Evolutionary conservation across 2,797 vertebrate genomes (phyloP).

Genomic region (Scarus forsteni): DNA sequence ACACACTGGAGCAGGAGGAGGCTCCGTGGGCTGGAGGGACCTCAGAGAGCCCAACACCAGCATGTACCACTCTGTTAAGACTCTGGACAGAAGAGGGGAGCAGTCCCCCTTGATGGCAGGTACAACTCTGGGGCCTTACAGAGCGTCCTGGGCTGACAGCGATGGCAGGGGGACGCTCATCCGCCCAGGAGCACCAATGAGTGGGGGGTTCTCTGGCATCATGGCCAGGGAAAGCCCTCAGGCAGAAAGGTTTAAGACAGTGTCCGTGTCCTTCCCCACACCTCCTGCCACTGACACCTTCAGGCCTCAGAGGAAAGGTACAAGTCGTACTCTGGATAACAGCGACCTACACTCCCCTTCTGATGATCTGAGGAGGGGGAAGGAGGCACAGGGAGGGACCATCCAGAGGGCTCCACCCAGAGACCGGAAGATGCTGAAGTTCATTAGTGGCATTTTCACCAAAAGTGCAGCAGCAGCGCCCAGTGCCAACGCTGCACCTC

Average conservation of each 20-base stretch:
- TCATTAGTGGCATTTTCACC: slow-evolving; percentile 96
- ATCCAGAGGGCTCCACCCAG: slow-evolving; percentile 81
- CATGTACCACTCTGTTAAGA: slow-evolving; percentile 78
- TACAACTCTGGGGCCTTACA: slow-evolving; percentile 83
- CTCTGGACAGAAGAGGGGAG: slow-evolving; percentile 78
- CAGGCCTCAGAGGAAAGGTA: slow-evolving; percentile 87
- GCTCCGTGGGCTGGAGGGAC: slow-evolving; percentile 75
- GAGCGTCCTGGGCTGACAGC: slow-evolving; percentile 93
- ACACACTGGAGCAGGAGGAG: slow-evolving; percentile 62
- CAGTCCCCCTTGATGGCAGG: slow-evolving; percentile 77
- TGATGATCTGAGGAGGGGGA: slow-evolving; percentile 80
- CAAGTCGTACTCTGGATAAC: slow-evolving; percentile 94
- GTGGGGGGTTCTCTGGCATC: slow-evolving; percentile 81
- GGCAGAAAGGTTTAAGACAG: slow-evolving; percentile 80
- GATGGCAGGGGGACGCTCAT: slow-evolving; percentile 84
- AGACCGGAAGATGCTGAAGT: slow-evolving; percentile 96
- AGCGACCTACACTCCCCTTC: slow-evolving; percentile 89
- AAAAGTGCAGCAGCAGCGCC: slow-evolving; percentile 87
- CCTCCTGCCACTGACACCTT: slow-evolving; percentile 62
- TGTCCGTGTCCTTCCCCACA: slow-evolving; percentile 77
- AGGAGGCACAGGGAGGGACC: slow-evolving; percentile 74
- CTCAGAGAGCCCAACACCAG: slow-evolving; percentile 75
- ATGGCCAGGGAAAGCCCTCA: slow-evolving; percentile 79
- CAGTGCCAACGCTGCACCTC: slow-evolving; percentile 60
- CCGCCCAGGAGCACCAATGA: slow-evolving; percentile 78